Percentiles rank a stretch among this genome's conserved stretches.
phyloP scores from a whole-genome alignment of 1,140 invertebrate species.

The Rhyzopertha dominica region DNA sequence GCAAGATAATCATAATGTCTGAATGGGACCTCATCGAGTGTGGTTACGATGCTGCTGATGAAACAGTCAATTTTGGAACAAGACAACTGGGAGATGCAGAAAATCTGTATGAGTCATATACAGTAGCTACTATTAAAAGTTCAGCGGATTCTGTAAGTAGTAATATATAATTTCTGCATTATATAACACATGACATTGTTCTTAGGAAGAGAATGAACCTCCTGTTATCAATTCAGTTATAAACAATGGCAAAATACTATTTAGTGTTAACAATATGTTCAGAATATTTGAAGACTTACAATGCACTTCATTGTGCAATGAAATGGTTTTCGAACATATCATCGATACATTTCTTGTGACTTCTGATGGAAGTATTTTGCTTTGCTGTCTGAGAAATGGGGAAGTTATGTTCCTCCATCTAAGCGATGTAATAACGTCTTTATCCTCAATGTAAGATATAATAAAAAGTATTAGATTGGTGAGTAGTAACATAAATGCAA shows the following conservation, averaged over 20 bases:
- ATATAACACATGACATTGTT: too few relatives aligned
- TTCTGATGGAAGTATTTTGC: slow-evolving; percentile 11
- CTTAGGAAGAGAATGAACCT: too few relatives aligned
- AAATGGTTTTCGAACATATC: slow-evolving; percentile 15
- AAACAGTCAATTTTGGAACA: slow-evolving; percentile 35
- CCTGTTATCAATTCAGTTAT: slow-evolving; percentile 15
- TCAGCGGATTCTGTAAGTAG: slow-evolving; percentile 17
- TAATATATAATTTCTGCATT: too few relatives aligned
- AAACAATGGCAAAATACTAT: slow-evolving; percentile 16
- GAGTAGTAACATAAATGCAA: too few relatives aligned
- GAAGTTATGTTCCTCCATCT: slow-evolving; percentile 10
- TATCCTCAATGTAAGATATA: background rate
- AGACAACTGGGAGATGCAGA: slow-evolving; percentile 19
- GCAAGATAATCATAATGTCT: slow-evolving; percentile 19
- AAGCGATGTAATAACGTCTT: background rate
- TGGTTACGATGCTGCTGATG: slow-evolving; percentile 29
- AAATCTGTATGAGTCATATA: slow-evolving; percentile 32
- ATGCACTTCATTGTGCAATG: slow-evolving; percentile 20
- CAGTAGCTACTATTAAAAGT: slow-evolving; percentile 26
- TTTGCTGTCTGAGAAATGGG: slow-evolving; percentile 22
- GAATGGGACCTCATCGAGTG: slow-evolving; percentile 30
- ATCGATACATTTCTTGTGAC: slow-evolving; percentile 16
- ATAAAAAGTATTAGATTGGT: too few relatives aligned
- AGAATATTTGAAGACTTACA: slow-evolving; percentile 19
- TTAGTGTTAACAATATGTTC: slow-evolving; percentile 15